These are phyloP conservation scores for Xyliphius kryptos DNA, from an alignment of 2,113 vertebrate species.

Conservation along the genomic window DNA sequence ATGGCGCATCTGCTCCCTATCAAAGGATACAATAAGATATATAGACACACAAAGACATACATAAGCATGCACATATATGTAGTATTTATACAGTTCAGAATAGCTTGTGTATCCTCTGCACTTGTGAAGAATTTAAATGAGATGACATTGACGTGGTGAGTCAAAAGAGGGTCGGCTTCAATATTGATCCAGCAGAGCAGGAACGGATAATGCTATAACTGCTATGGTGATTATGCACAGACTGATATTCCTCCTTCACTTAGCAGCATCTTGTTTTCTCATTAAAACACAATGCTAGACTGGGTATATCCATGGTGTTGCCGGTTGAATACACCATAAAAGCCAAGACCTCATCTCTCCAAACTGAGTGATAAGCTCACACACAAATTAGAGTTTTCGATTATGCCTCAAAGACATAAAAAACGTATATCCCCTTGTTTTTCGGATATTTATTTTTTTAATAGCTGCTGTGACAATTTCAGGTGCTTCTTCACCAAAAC, in stretches of 20 bases:
- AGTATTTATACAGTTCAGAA: constrained; percentile 1
- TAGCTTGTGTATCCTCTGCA: constrained; percentile 16
- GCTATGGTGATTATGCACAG: constrained; percentile 54
- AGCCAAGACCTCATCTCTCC: constrained; percentile 54
- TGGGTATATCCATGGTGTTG: constrained; percentile 48
- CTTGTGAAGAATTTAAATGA: constrained; percentile 38
- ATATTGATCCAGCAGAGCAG: constrained; percentile 51
- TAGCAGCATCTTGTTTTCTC: constrained; percentile 48
- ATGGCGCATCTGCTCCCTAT: too few relatives aligned
- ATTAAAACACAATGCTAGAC: constrained; percentile 56
- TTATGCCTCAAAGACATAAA: constrained; percentile 48
- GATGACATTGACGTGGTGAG: constrained; percentile 48
- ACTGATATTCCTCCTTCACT: constrained; percentile 45
- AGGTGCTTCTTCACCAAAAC: too few relatives aligned
- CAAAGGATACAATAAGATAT: too few relatives aligned
- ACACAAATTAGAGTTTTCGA: constrained; percentile 58
- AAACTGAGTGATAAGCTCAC: constrained; percentile 51
- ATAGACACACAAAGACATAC: too few relatives aligned
- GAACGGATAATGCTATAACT: constrained; percentile 50
- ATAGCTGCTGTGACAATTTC: too few relatives aligned
- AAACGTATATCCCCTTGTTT: too few relatives aligned
- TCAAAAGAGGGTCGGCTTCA: constrained; percentile 45
- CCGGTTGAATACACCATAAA: constrained; percentile 55
- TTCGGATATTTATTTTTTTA: too few relatives aligned
- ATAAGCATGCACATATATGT: too few relatives aligned